Evolutionary conservation across 2,888 invertebrate genomes (phyloP).

Genomic region (Nesidiocoris tenuis): DNA sequence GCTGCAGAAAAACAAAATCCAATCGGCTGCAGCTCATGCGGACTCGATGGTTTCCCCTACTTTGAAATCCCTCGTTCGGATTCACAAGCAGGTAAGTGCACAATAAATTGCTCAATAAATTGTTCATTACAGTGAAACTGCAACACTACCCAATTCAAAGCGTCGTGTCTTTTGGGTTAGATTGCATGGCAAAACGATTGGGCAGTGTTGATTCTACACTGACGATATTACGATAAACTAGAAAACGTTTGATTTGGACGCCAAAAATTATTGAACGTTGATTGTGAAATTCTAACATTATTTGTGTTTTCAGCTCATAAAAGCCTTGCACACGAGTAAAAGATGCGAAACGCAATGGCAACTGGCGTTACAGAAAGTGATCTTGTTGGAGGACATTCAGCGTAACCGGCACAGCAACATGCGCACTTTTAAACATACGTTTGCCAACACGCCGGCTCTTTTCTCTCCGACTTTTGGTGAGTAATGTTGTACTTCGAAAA

Average conservation of each 20-base stretch:
- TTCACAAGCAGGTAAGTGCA: slow-evolving; percentile 91
- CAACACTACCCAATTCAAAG: too few species aligned
- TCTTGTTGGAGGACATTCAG: slow-evolving; percentile 84
- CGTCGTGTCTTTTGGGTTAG: too few species aligned
- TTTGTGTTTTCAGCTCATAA: slow-evolving; percentile 58
- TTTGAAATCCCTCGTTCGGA: slow-evolving; percentile 80
- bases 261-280: too few species aligned
- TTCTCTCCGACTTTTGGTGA: slow-evolving; percentile 62
- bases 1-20: slow-evolving; percentile 64
- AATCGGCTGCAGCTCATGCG: slow-evolving; percentile 54
- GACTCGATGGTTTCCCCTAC: slow-evolving; percentile 68
- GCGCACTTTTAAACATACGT: slow-evolving; percentile 66
- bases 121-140: too few species aligned
- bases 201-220: too few species aligned
- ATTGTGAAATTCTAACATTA: too few species aligned
- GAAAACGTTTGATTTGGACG: too few species aligned
- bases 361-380: slow-evolving; percentile 74
- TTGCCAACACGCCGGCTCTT: slow-evolving; percentile 58
- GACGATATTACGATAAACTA: too few species aligned
- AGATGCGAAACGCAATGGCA: slow-evolving; percentile 94
- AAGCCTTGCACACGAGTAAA: slow-evolving; percentile 86
- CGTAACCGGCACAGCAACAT: slow-evolving; percentile 69
- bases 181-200: too few species aligned
- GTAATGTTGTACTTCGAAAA: too few species aligned
- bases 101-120: too few species aligned